phyloP scores from a whole-genome alignment of 2,888 invertebrate species.

The Perizoma affinitatum region DNA sequence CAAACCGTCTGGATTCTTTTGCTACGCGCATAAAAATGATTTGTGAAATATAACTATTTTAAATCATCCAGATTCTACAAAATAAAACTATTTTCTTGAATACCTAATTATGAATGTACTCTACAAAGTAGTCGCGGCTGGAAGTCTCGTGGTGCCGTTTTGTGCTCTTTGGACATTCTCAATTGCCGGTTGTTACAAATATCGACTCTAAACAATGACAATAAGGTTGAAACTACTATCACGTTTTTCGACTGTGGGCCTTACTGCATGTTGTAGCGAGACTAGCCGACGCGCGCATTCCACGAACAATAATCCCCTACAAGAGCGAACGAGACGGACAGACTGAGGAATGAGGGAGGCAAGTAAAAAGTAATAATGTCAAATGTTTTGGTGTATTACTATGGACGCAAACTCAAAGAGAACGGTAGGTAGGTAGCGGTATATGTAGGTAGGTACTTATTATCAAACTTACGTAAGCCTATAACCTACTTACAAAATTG shows the following conservation, averaged over 20 bases:
- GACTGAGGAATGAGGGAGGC: constrained; percentile 30
- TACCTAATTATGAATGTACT: constrained; percentile 75
- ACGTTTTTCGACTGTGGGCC: constrained; percentile 47
- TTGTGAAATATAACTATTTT: constrained; percentile 9
- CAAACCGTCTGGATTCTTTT: constrained; percentile 21
- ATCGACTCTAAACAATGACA: constrained; percentile 46
- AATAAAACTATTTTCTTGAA: constrained; percentile 30
- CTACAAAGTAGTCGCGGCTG: constrained; percentile 77
- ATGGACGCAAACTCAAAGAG: constrained; percentile 54
- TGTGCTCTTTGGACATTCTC: constrained; percentile 42
- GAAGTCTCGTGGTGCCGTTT: constrained; percentile 70
- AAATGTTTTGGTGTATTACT: constrained; percentile 83
- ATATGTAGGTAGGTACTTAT: constrained; percentile 50
- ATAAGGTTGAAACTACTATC: constrained; percentile 41
- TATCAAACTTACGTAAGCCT: constrained; percentile 75
- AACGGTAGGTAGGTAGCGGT: constrained; percentile 60
- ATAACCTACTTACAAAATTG: constrained; percentile 53
- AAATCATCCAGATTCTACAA: constrained; percentile 12
- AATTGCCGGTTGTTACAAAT: constrained; percentile 40
- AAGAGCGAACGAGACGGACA: constrained; percentile 69
- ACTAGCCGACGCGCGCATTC: constrained; percentile 83
- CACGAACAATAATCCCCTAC: constrained; percentile 74
- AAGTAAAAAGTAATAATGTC: constrained; percentile 77
- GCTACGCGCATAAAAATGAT: neutral
- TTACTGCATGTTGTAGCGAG: constrained; percentile 65